A percentile compares a stretch with the other conserved stretches of the same genome.
phyloP scores from a whole-genome alignment of 2,797 vertebrate species.

The Tolypeutes matacus region DNA sequence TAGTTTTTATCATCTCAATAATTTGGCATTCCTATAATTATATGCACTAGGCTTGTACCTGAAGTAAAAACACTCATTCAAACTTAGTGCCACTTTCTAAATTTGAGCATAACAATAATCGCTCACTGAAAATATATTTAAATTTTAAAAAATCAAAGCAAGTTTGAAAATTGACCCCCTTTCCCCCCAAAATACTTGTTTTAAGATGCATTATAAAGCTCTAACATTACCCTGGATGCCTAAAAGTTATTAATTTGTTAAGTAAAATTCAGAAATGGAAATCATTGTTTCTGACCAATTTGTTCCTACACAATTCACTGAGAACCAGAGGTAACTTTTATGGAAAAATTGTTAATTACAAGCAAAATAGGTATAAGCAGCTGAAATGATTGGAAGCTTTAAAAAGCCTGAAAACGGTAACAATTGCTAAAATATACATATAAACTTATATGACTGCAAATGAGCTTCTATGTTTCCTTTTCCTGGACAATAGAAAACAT shows the following conservation, averaged over 20 bases:
- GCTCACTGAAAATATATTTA: not conserved
- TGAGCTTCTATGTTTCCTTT: not conserved
- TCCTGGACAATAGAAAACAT: not conserved
- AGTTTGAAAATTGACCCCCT: not conserved
- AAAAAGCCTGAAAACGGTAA: not conserved
- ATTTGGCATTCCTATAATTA: not conserved
- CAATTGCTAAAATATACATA: not conserved
- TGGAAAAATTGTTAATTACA: slow-evolving; percentile 1
- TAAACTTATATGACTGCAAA: not conserved
- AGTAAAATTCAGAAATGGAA: slow-evolving; percentile 30
- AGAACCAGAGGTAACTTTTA: slow-evolving; percentile 27
- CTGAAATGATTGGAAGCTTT: slow-evolving; percentile 10
- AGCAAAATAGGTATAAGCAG: slow-evolving; percentile 36
- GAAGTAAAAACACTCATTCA: not conserved
- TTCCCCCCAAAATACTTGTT: not conserved
- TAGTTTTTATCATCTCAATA: not conserved
- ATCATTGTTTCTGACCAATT: slow-evolving; percentile 42
- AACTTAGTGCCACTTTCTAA: not conserved
- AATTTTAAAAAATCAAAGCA: slow-evolving; percentile 45
- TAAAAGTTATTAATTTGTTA: not conserved
- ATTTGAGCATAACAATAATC: not conserved
- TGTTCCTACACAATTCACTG: not conserved
- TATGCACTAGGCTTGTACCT: not conserved
- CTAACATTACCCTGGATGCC: not conserved
- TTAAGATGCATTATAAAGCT: not conserved